Conservation (phyloP, 2,113 vertebrate species). For the Leiothrix lutea region DNA sequence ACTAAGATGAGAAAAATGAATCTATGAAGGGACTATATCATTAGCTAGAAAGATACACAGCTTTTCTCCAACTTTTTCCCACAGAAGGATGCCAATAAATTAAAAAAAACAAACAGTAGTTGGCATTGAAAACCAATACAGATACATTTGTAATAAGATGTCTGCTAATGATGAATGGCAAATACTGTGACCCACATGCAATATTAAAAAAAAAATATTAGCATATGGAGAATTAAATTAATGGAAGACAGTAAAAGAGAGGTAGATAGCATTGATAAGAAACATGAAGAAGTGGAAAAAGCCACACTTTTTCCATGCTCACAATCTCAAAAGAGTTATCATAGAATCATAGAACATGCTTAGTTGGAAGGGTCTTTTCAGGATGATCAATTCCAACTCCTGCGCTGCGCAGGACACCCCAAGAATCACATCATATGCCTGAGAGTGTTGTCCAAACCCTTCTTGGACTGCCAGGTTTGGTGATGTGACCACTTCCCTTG, state of each 20-base stretch:
- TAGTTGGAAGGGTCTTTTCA: neutral
- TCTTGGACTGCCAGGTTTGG: neutral
- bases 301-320: accelerated
- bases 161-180: neutral
- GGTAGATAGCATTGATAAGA: neutral
- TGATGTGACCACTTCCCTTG: neutral
- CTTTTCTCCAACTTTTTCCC: neutral
- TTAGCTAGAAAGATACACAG: neutral
- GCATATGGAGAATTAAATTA: neutral
- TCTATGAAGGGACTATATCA: neutral
- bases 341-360: neutral
- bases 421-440: neutral
- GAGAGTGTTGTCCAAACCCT: neutral
- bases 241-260: neutral
- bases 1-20: neutral
- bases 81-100: neutral
- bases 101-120: neutral
- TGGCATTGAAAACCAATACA: neutral
- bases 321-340: neutral
- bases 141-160: neutral
- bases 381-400: neutral
- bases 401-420: neutral
- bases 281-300: neutral
- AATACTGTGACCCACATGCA: neutral
- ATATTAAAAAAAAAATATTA: neutral